Evolutionary conservation across 2,888 invertebrate species (phyloP), one percentile per base, ranked within the genome.

Genomic region (Lamellibrachia columna): DNA sequence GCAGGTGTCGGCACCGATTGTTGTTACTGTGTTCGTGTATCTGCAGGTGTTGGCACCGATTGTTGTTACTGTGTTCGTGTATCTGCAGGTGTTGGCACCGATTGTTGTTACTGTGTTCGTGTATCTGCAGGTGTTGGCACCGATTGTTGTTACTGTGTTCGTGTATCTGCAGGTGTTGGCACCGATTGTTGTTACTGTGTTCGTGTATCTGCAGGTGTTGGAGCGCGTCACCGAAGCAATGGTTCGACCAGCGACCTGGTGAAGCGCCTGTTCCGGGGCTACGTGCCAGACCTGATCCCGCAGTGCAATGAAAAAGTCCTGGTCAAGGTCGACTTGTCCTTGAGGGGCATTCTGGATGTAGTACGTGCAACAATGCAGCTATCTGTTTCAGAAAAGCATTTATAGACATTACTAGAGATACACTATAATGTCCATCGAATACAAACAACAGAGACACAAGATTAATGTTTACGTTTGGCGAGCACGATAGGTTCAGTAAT

Each of bases 291-390:
- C 22, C 52, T 91, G 91, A 91, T 91, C 15, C 91, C 91, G 28
- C 52, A 52, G 11, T 91, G 91, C 53, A 15, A 3, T 7, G 91
- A 91, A 22, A 91, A 91, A 53, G 53, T 91, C 53, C 40, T 91
- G 15, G 91, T 91, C 3, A 53, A 52, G 11, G 22, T 91, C 52
- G 91, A 91, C 40, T 28, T 91, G 91, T 91, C 91, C 15, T 22
- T 91, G 40, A 91, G 91, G 28, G 22, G 91, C 53, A 91, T 91
- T 28, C 91, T 91, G 1, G 91, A 91, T 22, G 91, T 91, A 40
- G 91, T 91, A 52, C 6, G 91, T 90, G 22, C 52, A 90, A 9
- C 40, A 40, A n/a, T 28, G 91, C 91, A 15, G 22, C 75, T n/a
- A 22, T 75, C 22, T 22, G 75, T 22, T 75, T 75, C n/a, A 0